phyloP scores from a whole-genome alignment of 2,888 invertebrate genomes.

The Steinernema hermaphroditum region DNA sequence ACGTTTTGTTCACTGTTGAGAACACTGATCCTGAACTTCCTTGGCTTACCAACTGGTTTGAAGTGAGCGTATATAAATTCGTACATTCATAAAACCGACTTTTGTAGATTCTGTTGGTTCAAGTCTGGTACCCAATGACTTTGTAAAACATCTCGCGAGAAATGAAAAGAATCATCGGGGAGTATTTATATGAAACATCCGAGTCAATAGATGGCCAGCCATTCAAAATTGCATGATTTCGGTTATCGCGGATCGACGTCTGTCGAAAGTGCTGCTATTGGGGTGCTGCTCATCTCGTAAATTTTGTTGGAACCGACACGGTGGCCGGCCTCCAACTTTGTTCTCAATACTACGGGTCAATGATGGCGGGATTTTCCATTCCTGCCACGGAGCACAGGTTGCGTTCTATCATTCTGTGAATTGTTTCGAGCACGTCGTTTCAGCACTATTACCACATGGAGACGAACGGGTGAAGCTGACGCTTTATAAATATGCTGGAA shows the following conservation, averaged over 20 bases:
- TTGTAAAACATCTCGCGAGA: constrained; percentile 70
- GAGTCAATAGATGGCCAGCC: constrained; percentile 67
- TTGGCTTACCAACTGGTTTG: constrained; percentile 70
- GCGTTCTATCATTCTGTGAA: no score
- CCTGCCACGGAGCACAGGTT: constrained; percentile 70
- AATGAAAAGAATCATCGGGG: constrained; percentile 66
- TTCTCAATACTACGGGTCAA: constrained; percentile 67
- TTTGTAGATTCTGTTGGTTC: constrained; percentile 70
- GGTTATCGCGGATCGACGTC: constrained; percentile 70
- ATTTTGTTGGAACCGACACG: constrained; percentile 70
- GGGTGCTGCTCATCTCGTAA: constrained; percentile 70
- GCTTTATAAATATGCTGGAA: constrained; percentile 68
- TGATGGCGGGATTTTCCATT: constrained; percentile 69
- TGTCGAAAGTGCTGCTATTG: constrained; percentile 71
- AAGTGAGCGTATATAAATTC: constrained; percentile 68
- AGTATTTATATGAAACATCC: constrained; percentile 67
- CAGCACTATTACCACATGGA: constrained; percentile 71
- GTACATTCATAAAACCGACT: no score
- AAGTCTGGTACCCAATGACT: constrained; percentile 71
- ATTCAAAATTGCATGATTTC: constrained; percentile 70
- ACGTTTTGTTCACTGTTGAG: constrained; percentile 71
- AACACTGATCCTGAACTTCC: constrained; percentile 70
- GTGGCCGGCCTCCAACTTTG: constrained; percentile 68
- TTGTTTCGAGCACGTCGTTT: constrained; percentile 33
- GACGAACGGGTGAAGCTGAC: constrained; percentile 67